Base-by-base conservation (phyloP, 2,797 vertebrate species). In the Crocodylus rhombifer region DNA sequence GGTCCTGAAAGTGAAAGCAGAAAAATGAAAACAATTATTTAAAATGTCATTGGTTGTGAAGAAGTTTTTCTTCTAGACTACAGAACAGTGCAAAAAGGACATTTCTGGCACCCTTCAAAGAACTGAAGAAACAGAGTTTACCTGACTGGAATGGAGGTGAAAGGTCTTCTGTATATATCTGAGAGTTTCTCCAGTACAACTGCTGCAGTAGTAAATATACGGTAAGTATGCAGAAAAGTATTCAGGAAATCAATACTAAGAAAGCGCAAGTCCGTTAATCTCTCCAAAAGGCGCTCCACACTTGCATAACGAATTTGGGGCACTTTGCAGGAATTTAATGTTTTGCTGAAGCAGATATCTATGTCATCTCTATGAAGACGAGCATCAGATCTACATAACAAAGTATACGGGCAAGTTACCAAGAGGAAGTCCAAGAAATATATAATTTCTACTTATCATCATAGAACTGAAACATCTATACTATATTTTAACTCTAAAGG, bases 271-370 rank as follows among this genome's bases (percentile, higher is more conserved):
- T 99, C 99, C 0, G 99, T 99, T 97, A 99, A 97, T 95, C 99
- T 98, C 97, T 99, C 99, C 97, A 99, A 94, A 80, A 99, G 98
- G 56, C 99, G 98, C 96, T 99, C 99, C 73, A 99, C 99, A 0
- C 99, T 99, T 89, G 99, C 99, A 0, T 99, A 99, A 92, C 99
- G 99, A 97, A 99, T 99, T 94, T 99, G 99, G 80, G 99, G 99
- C 95, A 99, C 99, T 98, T 99, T 99, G 98, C 99, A 99, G 97
- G 99, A 99, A 98, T 99, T 99, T 97, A 99, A 98, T 33, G 99
- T 99, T 98, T 99, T 99, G 98, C 99, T 99, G 98, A 99, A 99
- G 98, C 99, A 99, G 97, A 99, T 99, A 97, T 99, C 99, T 94
- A 98, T 97, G 98, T 99, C 99, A 93, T 99, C 99, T 98, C 98